Percentiles rank a stretch among this genome's conserved stretches.
These are phyloP conservation scores for Stramonita haemastoma DNA, from an alignment of 2,888 invertebrate genomes.

Conservation along the genomic window DNA sequence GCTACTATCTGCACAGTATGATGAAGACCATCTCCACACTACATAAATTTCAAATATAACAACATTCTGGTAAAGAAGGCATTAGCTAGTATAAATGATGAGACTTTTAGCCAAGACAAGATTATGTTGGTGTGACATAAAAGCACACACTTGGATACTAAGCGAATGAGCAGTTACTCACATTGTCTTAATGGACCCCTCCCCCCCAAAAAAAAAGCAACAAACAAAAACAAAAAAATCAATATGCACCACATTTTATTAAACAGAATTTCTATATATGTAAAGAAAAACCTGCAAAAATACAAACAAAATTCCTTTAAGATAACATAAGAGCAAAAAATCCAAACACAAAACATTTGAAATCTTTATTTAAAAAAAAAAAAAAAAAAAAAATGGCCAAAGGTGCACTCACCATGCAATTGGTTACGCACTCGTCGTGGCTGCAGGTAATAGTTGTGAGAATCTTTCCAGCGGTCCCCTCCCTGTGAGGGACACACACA, in stretches of 20 bases:
- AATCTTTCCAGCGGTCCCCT: slow-evolving; percentile 45
- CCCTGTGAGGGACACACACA: slow-evolving; percentile 13
- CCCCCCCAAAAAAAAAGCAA: too few species aligned
- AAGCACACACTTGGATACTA: too few species aligned
- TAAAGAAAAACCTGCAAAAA: neutral
- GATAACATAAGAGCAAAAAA: neutral
- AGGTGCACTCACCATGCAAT: slow-evolving; percentile 49
- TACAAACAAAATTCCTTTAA: neutral
- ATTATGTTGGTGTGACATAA: too few species aligned
- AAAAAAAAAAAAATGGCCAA: neutral
- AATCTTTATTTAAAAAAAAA: neutral
- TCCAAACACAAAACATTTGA: neutral
- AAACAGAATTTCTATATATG: neutral
- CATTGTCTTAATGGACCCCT: too few species aligned
- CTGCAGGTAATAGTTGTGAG: slow-evolving; percentile 42
- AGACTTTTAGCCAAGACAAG: too few species aligned
- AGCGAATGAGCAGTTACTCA: too few species aligned
- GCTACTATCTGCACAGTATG: too few species aligned
- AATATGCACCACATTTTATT: neutral
- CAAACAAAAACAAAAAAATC: neutral
- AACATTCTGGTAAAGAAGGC: too few species aligned
- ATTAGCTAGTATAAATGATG: too few species aligned
- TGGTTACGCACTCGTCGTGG: slow-evolving; percentile 50
- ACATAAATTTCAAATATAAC: too few species aligned
- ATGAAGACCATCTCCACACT: too few species aligned